Evolutionary conservation across 2,888 invertebrate genomes (phyloP), one percentile per base, ranked within the genome.

Genomic region (Phanerotoma sp.): DNA sequence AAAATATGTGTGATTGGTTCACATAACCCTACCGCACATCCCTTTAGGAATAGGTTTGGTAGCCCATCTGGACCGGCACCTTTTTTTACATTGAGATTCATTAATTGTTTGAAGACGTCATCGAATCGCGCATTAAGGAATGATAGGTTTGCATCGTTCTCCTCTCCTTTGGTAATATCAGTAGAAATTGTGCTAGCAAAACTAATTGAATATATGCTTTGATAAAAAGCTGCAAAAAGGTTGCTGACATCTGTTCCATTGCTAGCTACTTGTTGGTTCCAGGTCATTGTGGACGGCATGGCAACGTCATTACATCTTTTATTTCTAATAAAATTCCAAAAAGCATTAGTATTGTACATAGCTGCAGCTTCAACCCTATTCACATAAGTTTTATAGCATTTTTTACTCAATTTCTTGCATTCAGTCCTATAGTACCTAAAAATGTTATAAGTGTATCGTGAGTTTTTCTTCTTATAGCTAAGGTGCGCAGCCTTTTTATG

Each of bases 1-100:
- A 54, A 57, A 15, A 60, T 33, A 4, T 28, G n/a, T 11, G 37
- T 11, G 4, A 60, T 44, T 9, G 55, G 56, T 15, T 38, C 37
- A 11, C 42, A 42, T 42, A 42, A 20, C 9, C 32, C 22, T 4
- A 33, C 20, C 1, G 32, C 33, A 28, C 56, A 54, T 2, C 47
- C 30, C 30, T 48, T 57, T 9, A 44, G 22, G 5, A 42, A n/a
- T 1, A 42, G 7, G 13, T 42, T 42, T 20, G 22, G 42, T 7
- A 21, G 9, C 10, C 22, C 42, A 10, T 42, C 42, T 9, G 42
- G 42, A 5, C 22, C 42, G 22, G 42, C 42, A 11, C 42, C n/a
- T 22, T 42, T 25, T 22, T 42, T 42, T 11, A 15, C 4, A 22
- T 42, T 25, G 4, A 42, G 42, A 6, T 11, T 4, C 5, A n/a